Conservation (phyloP, 2,797 vertebrate genomes). For the Leucoraja ocellata region DNA sequence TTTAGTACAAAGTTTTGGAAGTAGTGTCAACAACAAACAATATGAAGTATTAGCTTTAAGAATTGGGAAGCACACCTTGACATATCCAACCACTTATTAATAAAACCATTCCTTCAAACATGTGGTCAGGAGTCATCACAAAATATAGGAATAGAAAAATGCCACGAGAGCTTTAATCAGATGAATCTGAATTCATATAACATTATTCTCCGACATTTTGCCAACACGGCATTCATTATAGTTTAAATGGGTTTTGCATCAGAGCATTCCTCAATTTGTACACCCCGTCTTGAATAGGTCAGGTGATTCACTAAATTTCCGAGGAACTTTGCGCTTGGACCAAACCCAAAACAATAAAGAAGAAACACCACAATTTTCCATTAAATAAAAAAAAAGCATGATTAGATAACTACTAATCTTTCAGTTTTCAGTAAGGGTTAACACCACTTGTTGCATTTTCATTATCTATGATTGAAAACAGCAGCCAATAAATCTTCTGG, state of each 20-base stretch:
- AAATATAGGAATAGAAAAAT: neutral
- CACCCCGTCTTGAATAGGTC: too few relatives aligned
- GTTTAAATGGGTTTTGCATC: too few relatives aligned
- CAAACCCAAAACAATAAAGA: neutral
- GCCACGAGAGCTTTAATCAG: neutral
- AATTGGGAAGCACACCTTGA: neutral
- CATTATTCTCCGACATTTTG: neutral
- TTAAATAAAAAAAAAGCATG: neutral
- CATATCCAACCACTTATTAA: neutral
- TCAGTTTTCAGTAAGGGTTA: neutral
- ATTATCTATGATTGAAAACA: neutral
- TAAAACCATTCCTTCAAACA: neutral
- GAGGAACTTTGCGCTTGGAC: neutral
- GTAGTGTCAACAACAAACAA: neutral
- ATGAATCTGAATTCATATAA: neutral
- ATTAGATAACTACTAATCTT: neutral
- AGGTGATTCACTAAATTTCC: too few relatives aligned
- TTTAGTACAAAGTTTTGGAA: too few relatives aligned
- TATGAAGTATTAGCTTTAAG: neutral
- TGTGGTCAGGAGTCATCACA: neutral
- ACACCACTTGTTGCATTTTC: neutral
- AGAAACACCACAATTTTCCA: neutral
- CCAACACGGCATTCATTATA: too few relatives aligned
- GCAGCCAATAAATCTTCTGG: neutral
- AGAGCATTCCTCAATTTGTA: too few relatives aligned